Conservation (phyloP, 1,140 invertebrate species). For the Zaprionus taronus region DNA sequence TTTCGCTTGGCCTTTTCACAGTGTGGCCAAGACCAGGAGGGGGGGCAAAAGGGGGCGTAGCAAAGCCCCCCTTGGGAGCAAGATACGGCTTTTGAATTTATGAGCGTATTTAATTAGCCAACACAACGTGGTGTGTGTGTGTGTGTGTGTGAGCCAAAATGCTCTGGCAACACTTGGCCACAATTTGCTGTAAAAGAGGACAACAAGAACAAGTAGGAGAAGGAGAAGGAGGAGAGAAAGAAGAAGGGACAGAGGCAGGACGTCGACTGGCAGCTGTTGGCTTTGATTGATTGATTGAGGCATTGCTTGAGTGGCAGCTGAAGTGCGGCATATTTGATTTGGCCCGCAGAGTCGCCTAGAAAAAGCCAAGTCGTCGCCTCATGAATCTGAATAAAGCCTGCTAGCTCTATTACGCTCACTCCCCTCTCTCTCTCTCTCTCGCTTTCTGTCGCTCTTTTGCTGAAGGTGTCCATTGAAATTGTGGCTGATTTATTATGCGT, state of each 20-base stretch:
- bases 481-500: constrained; percentile 80
- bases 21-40: not conserved
- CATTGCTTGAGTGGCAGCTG: constrained; percentile 72
- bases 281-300: constrained; percentile 79
- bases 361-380: constrained; percentile 19
- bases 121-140: constrained; percentile 10
- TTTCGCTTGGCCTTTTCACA: constrained; percentile 32
- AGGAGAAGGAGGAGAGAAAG: not conserved
- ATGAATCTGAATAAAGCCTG: constrained; percentile 36
- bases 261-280: constrained; percentile 47
- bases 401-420: not conserved
- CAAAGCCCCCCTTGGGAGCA: not conserved
- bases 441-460: not conserved
- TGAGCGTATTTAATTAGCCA: constrained; percentile 78
- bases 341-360: constrained; percentile 14
- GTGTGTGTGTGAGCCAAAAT: constrained; percentile 8
- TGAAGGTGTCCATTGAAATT: constrained; percentile 63
- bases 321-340: constrained; percentile 77
- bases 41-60: not conserved
- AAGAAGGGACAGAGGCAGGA: not conserved
- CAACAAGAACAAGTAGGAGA: not conserved
- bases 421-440: not conserved
- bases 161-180: constrained; percentile 43
- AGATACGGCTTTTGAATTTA: constrained; percentile 71
- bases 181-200: constrained; percentile 34